These are phyloP conservation scores for Phataginus tetradactyla DNA, from an alignment of 2,797 vertebrate species.

Conservation along the genomic window DNA sequence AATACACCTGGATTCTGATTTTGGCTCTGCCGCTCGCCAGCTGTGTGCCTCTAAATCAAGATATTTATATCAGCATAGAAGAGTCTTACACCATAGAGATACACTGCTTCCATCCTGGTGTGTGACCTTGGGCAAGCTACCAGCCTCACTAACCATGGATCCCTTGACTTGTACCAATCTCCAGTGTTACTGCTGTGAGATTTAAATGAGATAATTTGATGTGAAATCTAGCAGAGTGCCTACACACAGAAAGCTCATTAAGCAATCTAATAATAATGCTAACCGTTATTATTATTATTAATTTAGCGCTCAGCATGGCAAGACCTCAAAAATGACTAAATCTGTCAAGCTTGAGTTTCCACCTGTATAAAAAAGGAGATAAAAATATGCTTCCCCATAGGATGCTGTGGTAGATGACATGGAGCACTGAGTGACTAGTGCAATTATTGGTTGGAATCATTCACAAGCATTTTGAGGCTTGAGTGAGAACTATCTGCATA, in stretches of 20 bases:
- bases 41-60: neutral
- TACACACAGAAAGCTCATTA: neutral
- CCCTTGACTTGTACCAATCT: neutral
- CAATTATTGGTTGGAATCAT: neutral
- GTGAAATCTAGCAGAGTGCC: neutral
- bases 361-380: neutral
- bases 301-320: neutral
- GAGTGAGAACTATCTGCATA: neutral
- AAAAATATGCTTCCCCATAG: neutral
- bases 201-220: neutral
- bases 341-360: neutral
- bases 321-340: neutral
- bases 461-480: neutral
- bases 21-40: neutral
- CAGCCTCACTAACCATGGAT: neutral
- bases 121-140: neutral
- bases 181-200: neutral
- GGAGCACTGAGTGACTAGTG: neutral
- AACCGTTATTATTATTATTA: neutral
- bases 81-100: accelerated
- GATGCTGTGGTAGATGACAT: neutral
- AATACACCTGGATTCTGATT: neutral
- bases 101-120: neutral
- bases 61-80: neutral
- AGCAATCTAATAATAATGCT: neutral